Evolutionary conservation across 2,888 invertebrate genomes (phyloP), one percentile per base, ranked within the genome.

Genomic region (Nemotelus pantherinus): DNA sequence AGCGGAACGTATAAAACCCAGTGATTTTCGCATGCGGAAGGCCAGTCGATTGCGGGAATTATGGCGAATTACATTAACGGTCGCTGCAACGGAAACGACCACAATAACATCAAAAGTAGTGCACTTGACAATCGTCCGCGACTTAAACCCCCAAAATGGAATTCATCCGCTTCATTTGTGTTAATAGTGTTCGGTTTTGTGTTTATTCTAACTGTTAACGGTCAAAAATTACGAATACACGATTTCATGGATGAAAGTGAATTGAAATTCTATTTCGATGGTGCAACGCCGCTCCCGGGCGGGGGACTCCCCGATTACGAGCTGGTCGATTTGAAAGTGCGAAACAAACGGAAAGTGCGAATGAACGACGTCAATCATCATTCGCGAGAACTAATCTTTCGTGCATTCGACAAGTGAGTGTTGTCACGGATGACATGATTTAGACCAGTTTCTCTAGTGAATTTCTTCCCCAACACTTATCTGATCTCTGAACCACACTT

Each of bases 251-350:
- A 79, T 77, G 70, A 78, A 72, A 78, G 63, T 74, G 88, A 89
- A 81, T 81, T 88, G 63, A 83, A 83, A n/a, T 86, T 85, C 80
- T 88, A 88, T 83, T 89, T 89, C 80, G 87, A 86, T 80, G 85
- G 85, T 6, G 82, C 80, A 60, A 82, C 83, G 79, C 25, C 25
- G 25, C 82, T 79, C 77, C 53, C 45, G 10, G 82, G 39, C 47
- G 41, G 74, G 74, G 74, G 87, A 83, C 86, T 88, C 82, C 89
- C 86, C 0, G 90, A 91, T 71, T 90, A 90, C 81, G 91, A 92
- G 84, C 88, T 92, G 72, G 89, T 92, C 80, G 90, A 90, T 83
- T 86, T 92, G 4, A 88, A 89, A 39, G 82, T 89, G 79, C 82
- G 90, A 78, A 87, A 89, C 82, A 85, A 87, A 47, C 65, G 84